Evolutionary conservation across 1,140 invertebrate species (phyloP), one percentile per base, ranked within the genome.

Genomic region (Papilio xuthus): DNA sequence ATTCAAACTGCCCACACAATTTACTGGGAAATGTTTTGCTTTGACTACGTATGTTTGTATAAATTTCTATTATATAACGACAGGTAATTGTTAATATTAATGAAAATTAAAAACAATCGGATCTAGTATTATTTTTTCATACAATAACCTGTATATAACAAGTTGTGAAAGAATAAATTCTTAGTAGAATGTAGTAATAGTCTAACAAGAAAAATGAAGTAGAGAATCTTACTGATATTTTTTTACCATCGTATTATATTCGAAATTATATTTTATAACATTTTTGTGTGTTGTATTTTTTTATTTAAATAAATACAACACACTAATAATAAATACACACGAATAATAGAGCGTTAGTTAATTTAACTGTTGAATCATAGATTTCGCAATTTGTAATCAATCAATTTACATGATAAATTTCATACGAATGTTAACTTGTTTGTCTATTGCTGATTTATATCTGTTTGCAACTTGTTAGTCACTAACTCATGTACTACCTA

Each of bases 1-100:
- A 73, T 80, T 42, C 53, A 77, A 44, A 37, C 41, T 77, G 44
- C 77, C 70, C 71, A 77, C 71, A 42, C 78, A 20, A 42, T 9
- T 20, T 28, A 67, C 10, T 28, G 60, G 60, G 26, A 28, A 32
- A 67, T 67, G 60, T 67, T 67, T 67, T 67, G 60, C 13, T 67
- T 12, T 28, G 60, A 67, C 53, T 8, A 56, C 0, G 60, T 32
- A 1, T 67, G 60, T 28, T 15, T 28, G 26, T 67, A 32, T 28
- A 10, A 26, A 60, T 26, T 67, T 13, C 28, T 26, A 67, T 67
- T 10, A 28, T 28, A 32, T 28, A 67, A 28, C 13, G 12, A 23
- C 60, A 63, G 13, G 60, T 63, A 26, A 56, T 60, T 60, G 56
- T 60, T 3, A 60, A 26, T 53, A 20, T 53, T n/a, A 37, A 44